These are phyloP conservation scores for Mactromeris polynyma DNA, from an alignment of 2,888 invertebrate species.

Conservation along the genomic window DNA sequence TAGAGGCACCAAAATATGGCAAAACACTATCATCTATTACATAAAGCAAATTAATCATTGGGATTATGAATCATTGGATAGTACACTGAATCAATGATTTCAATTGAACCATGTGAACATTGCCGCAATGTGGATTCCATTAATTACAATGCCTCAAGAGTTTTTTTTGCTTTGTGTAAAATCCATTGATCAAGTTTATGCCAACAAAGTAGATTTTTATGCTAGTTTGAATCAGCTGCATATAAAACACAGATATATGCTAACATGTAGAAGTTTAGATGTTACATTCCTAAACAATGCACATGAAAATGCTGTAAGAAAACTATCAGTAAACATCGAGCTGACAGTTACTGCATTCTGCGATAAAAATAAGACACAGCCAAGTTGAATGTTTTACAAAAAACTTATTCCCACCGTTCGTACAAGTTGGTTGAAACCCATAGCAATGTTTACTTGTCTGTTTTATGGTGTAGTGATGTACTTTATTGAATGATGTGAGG, in stretches of 20 bases:
- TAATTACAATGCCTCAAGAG: neutral
- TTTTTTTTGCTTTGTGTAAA: neutral
- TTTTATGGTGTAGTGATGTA: slow-evolving; percentile 7
- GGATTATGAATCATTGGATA: neutral
- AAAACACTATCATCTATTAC: neutral
- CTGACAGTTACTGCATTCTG: neutral
- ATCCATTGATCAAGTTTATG: neutral
- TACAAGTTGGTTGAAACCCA: neutral
- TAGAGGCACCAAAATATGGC: neutral
- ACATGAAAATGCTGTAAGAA: neutral
- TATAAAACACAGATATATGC: neutral
- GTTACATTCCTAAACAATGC: neutral
- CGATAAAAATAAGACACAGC: slow-evolving; percentile 9
- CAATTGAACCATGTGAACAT: neutral
- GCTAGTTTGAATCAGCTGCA: neutral
- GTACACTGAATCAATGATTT: neutral
- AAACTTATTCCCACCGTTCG: neutral
- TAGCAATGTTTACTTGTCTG: slow-evolving; percentile 4
- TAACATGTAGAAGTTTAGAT: neutral
- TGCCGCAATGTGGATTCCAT: neutral
- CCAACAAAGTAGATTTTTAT: neutral
- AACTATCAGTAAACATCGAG: neutral
- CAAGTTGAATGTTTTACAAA: slow-evolving; percentile 11
- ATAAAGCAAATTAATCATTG: neutral
- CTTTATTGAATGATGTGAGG: neutral